Percentiles rank a stretch among this genome's conserved stretches.
phyloP scores from a whole-genome alignment of 1,140 invertebrate genomes.

The Tribolium madens region DNA sequence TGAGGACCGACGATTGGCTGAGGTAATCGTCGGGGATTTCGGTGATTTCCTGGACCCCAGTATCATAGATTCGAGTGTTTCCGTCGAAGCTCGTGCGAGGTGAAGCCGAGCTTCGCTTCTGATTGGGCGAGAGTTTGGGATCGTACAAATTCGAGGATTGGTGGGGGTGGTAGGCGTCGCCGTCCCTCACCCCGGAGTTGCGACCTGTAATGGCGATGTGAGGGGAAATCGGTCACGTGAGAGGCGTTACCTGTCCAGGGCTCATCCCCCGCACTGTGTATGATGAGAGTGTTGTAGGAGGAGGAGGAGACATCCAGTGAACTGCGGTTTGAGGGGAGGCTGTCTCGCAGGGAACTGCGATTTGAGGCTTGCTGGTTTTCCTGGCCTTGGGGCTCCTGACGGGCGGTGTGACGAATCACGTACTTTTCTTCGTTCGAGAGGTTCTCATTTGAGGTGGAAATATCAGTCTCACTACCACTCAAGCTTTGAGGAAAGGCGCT shows the following conservation, averaged over 20 bases:
- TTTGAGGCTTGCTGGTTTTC: conserved; percentile 80
- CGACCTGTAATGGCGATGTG: conserved; percentile 53
- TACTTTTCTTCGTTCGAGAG: conserved; percentile 87
- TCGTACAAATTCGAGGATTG: conserved; percentile 57
- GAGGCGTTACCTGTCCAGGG: conserved; percentile 72
- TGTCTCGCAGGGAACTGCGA: conserved; percentile 78
- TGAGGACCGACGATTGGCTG: conserved; percentile 85
- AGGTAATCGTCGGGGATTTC: conserved; percentile 89
- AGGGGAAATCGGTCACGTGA: not conserved
- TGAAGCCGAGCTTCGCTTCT: conserved; percentile 59
- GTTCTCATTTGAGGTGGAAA: conserved; percentile 91
- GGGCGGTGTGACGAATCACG: conserved; percentile 82
- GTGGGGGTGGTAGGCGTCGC: conserved; percentile 50
- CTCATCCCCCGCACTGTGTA: conserved; percentile 79
- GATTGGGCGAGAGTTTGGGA: conserved; percentile 58
- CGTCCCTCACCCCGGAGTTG: conserved; percentile 59
- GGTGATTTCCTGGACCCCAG: conserved; percentile 78
- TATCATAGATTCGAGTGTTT: conserved; percentile 43
- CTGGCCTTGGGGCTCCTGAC: conserved; percentile 93
- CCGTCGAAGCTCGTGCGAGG: conserved; percentile 58
- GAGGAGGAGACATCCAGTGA: conserved; percentile 81
- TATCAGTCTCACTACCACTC: conserved; percentile 90
- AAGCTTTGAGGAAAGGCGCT: conserved; percentile 75
- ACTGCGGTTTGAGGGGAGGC: conserved; percentile 78
- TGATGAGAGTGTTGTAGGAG: conserved; percentile 84